Conservation (phyloP, 2,113 vertebrate species). For the Syngnathus typhle region DNA sequence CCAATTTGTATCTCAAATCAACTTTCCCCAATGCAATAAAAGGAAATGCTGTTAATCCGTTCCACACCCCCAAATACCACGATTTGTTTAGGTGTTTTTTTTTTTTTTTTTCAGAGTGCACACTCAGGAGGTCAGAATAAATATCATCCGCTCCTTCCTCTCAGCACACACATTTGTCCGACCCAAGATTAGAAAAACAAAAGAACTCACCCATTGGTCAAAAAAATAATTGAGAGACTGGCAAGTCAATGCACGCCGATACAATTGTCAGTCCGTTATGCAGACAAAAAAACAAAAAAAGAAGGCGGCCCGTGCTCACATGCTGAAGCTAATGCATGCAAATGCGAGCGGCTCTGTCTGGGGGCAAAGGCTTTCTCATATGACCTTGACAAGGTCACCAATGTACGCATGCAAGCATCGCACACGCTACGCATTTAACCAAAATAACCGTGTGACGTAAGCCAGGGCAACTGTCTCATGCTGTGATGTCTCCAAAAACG, state of each 20-base stretch:
- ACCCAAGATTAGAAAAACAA: too few species aligned
- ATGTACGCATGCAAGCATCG: constrained; percentile 16
- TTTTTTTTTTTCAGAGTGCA: background rate
- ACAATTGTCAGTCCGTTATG: constrained; percentile 13
- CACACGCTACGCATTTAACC: constrained; percentile 12
- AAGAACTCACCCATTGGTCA: background rate
- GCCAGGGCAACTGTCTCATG: constrained; percentile 38
- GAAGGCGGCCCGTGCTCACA: background rate
- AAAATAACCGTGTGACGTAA: constrained; percentile 42
- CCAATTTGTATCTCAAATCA: background rate
- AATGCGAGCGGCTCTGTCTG: constrained; percentile 31
- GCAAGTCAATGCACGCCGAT: background rate
- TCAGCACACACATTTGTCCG: background rate
- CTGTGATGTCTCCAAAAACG: background rate
- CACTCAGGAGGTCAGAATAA: background rate
- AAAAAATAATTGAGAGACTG: background rate
- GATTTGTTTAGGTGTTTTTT: too few species aligned
- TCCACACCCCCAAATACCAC: too few species aligned
- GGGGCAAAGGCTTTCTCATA: constrained; percentile 28
- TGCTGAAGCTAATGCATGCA: constrained; percentile 46
- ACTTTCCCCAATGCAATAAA: background rate
- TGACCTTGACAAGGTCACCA: constrained; percentile 48
- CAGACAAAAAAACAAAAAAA: background rate
- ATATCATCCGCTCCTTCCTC: background rate
- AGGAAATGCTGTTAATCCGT: background rate